Evolutionary conservation across 92 coral and sea anemone genomes (phyloP), one percentile per base, ranked within the genome.

Genomic region (Muricea muricata): DNA sequence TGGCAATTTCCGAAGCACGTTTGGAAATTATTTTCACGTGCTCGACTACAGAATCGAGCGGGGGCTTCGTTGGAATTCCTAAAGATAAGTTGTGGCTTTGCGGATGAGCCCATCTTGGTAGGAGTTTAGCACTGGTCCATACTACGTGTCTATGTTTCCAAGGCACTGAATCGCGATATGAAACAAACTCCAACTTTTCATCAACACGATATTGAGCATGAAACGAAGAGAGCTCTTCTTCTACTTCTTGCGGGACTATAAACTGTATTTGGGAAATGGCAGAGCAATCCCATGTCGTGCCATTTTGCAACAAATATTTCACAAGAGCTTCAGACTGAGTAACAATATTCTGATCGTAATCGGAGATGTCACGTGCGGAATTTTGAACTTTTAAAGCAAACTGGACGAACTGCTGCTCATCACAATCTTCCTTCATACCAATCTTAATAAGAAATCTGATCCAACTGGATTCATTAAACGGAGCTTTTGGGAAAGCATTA

Each of bases 91-190:
- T 0, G 52, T 84, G 87, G 17, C 81, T 55, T n/a, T 74, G 75
- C 10, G 98, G 98, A 33, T 89, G 70, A 42, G 98, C 95, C 98
- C 98, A 95, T 7, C 60, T 66, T 65, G 98, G 98, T n/a, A 95
- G 92, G 35, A 95, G 86, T 11, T 92, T 79, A n/a, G 85, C 86
- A 21, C 93, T 85, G 9, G 98, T 91, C 98, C 98, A 95, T 6
- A 91, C 87, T n/a, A 80, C 34, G 25, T 63, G 40, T 28, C 75
- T 52, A 31, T 65, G 11, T 6, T 80, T 45, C 47, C 75, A 65
- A 39, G 75, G 76, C 26, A 80, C 75, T 0, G 85, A 65, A n/a
- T 80, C 65, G 10, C 63, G 75, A 41, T 15, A 80, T 31, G 52
- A 34, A 80, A 80, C 63, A 69, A 58, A 80, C 35, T 65, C 41